These are phyloP conservation scores for Xestia sexstrigata DNA, from an alignment of 2,888 invertebrate species.

Conservation along the genomic window DNA sequence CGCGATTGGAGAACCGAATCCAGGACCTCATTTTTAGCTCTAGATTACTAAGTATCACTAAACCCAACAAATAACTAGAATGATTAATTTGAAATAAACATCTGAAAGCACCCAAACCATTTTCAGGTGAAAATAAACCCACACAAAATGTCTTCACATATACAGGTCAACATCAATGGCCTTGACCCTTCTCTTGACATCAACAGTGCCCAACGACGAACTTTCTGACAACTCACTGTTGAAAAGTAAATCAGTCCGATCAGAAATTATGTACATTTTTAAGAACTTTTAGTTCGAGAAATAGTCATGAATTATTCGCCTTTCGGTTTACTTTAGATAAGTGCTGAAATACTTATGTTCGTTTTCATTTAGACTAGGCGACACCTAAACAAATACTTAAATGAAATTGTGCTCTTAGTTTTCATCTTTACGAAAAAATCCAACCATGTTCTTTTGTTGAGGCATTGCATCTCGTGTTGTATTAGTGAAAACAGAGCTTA, in stretches of 20 bases:
- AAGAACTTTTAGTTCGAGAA: conserved; percentile 17
- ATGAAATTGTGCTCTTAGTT: neutral
- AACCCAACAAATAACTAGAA: neutral
- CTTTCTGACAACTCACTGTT: conserved; percentile 20
- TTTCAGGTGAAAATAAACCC: neutral
- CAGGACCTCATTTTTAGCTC: neutral
- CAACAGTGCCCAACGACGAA: conserved; percentile 1
- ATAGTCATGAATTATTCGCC: conserved; percentile 37
- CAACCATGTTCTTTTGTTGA: neutral
- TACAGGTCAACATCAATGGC: neutral
- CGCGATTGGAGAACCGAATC: neutral
- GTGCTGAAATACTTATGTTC: conserved; percentile 1
- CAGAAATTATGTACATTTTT: conserved; percentile 27
- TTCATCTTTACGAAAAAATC: neutral
- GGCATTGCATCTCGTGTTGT: neutral
- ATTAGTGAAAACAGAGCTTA: neutral
- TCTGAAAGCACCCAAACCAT: neutral
- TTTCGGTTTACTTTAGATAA: conserved; percentile 18
- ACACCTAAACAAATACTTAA: neutral
- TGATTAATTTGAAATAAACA: neutral
- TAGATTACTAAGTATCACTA: neutral
- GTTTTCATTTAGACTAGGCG: neutral
- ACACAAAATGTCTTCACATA: neutral
- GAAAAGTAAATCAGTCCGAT: conserved; percentile 33
- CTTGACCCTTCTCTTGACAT: conserved; percentile 18